Evolutionary conservation across 2,888 invertebrate species (phyloP).

Genomic region (Pachydiplax longipennis): DNA sequence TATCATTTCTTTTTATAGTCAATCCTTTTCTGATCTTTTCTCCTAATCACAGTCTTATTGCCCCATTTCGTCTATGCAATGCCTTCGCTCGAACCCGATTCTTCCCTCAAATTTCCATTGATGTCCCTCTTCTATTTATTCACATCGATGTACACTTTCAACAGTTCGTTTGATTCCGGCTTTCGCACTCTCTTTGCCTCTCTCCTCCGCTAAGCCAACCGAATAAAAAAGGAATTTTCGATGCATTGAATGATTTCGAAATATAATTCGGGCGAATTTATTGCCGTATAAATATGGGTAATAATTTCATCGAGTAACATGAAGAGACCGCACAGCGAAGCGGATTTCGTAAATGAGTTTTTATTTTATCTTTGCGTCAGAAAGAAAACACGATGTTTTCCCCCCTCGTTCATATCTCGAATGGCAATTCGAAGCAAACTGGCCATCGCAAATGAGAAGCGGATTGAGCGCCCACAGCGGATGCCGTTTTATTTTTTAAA

Average conservation of each 20-base stretch:
- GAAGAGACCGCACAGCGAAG: background rate
- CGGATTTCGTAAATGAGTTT: background rate
- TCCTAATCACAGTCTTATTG: background rate
- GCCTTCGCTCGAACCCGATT: background rate
- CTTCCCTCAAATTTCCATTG: background rate
- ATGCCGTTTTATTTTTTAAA: background rate
- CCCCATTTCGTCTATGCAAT: background rate
- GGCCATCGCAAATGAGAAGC: conserved; percentile 16
- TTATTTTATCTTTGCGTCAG: background rate
- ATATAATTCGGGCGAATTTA: background rate
- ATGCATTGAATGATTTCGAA: background rate
- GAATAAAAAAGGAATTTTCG: background rate
- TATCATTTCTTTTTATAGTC: too few relatives aligned
- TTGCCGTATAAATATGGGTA: conserved; percentile 23
- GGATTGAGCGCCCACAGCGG: conserved; percentile 21
- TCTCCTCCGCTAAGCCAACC: background rate
- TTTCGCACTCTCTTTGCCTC: background rate
- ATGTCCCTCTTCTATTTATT: background rate
- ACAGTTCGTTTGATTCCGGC: background rate
- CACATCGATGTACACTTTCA: background rate
- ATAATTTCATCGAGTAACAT: background rate
- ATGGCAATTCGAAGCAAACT: conserved; percentile 17
- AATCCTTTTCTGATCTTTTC: too few relatives aligned
- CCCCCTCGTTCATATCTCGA: conserved; percentile 3
- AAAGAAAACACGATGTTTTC: background rate